Percentiles rank a stretch among this genome's conserved stretches.
These are phyloP conservation scores for Atta cephalotes DNA, from an alignment of 1,140 invertebrate genomes.

Conservation along the genomic window DNA sequence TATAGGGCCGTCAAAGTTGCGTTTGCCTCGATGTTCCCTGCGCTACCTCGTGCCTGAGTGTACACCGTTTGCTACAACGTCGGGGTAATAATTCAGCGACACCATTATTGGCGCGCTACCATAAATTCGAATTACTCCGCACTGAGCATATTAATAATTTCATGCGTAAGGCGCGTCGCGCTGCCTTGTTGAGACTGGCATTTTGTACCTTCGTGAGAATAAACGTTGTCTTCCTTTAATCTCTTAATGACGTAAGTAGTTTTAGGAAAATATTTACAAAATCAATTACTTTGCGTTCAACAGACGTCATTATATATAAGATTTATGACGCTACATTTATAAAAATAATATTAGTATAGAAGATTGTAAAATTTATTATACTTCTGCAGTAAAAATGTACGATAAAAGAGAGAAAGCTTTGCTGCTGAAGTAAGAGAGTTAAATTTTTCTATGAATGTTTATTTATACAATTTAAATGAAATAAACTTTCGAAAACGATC, in stretches of 20 bases:
- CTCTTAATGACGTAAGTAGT: neutral
- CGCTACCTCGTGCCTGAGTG: neutral
- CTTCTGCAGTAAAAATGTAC: neutral
- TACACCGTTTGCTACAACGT: constrained; percentile 16
- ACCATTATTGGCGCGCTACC: constrained; percentile 55
- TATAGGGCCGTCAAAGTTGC: constrained; percentile 50
- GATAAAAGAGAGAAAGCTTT: neutral
- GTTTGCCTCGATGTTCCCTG: constrained; percentile 13
- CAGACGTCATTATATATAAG: neutral
- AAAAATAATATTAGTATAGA: neutral
- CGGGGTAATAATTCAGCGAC: constrained; percentile 56
- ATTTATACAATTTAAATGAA: neutral
- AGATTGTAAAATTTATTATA: neutral
- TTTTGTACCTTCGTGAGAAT: neutral
- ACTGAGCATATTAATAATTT: constrained; percentile 54
- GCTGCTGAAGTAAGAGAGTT: neutral
- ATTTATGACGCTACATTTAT: neutral
- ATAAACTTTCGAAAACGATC: no score
- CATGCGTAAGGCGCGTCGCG: constrained; percentile 35
- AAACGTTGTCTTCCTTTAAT: neutral
- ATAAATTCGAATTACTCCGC: constrained; percentile 49
- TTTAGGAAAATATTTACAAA: neutral
- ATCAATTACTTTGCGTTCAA: neutral
- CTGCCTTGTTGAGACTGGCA: neutral
- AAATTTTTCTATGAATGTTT: neutral